phyloP scores from a whole-genome alignment of 2,797 vertebrate genomes.

The Silurus aristotelis region DNA sequence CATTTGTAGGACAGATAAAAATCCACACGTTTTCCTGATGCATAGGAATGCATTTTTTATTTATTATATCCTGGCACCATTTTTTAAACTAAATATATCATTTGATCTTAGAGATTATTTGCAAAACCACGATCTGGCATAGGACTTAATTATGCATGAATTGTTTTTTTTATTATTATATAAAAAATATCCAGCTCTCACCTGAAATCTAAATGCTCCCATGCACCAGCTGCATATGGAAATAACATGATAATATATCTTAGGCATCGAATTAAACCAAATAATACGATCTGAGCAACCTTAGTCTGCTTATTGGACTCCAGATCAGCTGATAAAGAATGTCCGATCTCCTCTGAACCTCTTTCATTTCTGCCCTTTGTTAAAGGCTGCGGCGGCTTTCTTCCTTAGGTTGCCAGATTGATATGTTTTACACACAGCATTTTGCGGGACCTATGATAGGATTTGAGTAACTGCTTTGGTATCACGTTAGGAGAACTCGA shows the following conservation, averaged over 20 bases:
- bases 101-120: neutral
- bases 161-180: neutral
- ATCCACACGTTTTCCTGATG: neutral
- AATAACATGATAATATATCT: neutral
- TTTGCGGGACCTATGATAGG: too few species aligned
- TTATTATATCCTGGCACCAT: neutral
- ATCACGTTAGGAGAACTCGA: too few species aligned
- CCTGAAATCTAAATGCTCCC: neutral
- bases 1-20: neutral
- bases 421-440: neutral
- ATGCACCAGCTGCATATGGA: constrained; percentile 5
- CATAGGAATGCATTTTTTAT: neutral
- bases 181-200: neutral
- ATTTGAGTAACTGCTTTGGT: too few species aligned
- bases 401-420: constrained; percentile 41
- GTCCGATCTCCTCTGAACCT: neutral
- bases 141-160: too few species aligned
- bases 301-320: neutral
- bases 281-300: neutral
- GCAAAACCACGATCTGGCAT: neutral
- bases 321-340: neutral
- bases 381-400: constrained; percentile 54
- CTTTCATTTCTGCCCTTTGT: constrained; percentile 65
- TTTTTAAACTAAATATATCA: neutral
- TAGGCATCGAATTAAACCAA: too few species aligned